A percentile compares a stretch with the other conserved stretches of the same genome.
Evolutionary conservation across 2,888 invertebrate species (phyloP).

Genomic region (Pristionchus mayeri): DNA sequence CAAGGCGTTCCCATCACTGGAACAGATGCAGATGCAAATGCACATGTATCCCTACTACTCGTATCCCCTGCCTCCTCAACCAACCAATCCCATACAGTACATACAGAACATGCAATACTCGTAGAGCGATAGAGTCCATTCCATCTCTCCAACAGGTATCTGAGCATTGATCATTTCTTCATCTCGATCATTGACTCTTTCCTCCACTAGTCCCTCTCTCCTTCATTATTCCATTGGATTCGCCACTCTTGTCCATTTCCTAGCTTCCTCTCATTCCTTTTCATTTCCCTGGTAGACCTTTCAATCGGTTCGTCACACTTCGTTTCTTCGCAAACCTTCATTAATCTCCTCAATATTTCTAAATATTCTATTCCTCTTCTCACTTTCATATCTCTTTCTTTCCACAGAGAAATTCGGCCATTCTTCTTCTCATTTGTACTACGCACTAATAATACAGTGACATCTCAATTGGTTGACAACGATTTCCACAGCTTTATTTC

Average conservation of each 20-base stretch:
- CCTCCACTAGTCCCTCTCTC: slow-evolving; percentile 1
- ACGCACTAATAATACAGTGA: slow-evolving; percentile 46
- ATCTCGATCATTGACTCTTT: not conserved
- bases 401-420: slow-evolving; percentile 50
- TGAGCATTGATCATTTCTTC: slow-evolving; percentile 19
- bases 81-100: not conserved
- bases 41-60: not conserved
- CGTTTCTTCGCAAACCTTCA: not conserved
- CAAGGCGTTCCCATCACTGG: not conserved
- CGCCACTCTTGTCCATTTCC: slow-evolving; percentile 1
- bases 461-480: slow-evolving; percentile 41
- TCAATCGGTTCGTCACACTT: not conserved
- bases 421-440: slow-evolving; percentile 51
- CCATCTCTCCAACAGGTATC: slow-evolving; percentile 16
- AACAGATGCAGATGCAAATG: slow-evolving; percentile 15
- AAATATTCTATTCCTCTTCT: not conserved
- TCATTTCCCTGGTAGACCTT: not conserved
- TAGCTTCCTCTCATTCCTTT: not conserved
- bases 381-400: slow-evolving; percentile 30
- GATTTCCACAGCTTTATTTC: slow-evolving; percentile 20
- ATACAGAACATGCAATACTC: too few relatives aligned
- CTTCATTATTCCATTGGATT: slow-evolving; percentile 12
- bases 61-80: not conserved
- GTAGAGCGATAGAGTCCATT: not conserved
- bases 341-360: not conserved